Evolutionary conservation across 2,113 vertebrate species (phyloP).

Genomic region (Hypomesus transpacificus): DNA sequence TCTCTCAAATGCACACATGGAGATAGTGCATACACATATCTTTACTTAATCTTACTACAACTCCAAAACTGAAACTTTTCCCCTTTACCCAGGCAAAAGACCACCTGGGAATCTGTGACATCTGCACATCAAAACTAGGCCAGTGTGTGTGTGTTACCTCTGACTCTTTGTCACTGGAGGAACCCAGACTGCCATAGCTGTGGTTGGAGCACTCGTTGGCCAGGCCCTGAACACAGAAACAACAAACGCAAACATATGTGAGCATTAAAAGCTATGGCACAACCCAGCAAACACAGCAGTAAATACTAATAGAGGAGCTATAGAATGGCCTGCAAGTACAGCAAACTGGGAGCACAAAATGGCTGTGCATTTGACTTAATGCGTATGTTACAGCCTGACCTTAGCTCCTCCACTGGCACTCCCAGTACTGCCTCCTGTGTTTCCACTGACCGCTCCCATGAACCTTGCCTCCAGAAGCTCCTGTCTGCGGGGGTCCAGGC

Average conservation of each 20-base stretch:
- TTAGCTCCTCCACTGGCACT: conserved; percentile 95
- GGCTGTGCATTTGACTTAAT: conserved; percentile 22
- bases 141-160: conserved; percentile 73
- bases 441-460: conserved; percentile 93
- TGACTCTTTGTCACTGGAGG: conserved; percentile 97
- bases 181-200: conserved; percentile 97
- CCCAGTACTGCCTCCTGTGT: conserved; percentile 91
- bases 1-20: too few species aligned
- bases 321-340: neutral
- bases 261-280: neutral
- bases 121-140: neutral
- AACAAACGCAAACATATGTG: conserved; percentile 14
- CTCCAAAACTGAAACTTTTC: neutral
- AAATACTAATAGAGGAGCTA: conserved; percentile 19
- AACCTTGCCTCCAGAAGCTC: conserved; percentile 97
- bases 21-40: neutral
- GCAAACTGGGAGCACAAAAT: conserved; percentile 17
- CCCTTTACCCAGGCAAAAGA: neutral
- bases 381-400: conserved; percentile 62
- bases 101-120: neutral
- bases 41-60: neutral
- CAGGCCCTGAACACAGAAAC: conserved; percentile 79
- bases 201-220: conserved; percentile 99
- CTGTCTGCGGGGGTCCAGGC: conserved; percentile 96
- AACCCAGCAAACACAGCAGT: conserved; percentile 6